Base-by-base conservation (phyloP, 2,797 vertebrate species). In the Lutjanus campechanus region DNA sequence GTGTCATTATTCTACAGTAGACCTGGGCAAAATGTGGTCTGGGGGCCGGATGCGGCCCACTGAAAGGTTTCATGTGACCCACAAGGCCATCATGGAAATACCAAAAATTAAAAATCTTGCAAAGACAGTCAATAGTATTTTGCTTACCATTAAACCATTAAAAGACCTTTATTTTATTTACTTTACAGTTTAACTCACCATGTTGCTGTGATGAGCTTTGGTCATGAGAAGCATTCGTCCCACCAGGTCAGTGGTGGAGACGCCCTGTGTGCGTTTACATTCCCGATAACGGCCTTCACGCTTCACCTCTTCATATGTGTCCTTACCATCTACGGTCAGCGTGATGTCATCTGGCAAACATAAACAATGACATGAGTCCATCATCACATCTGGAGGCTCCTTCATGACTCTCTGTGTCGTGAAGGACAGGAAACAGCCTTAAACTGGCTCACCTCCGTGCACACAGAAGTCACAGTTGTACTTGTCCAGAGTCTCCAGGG, bases 201-300 rank as follows among this genome's bases (percentile, higher is more conserved):
- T 95, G 93, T 97, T 97, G 91, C 97, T 97, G 92, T 99, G 98
- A 86, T 99, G 98, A 59, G 98, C 94, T 92, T 99, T 99, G 76
- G 98, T 99, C 96, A 98, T 96, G 81, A 99, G 95, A 68, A 99
- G 96, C 98, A 99, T 99, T 3, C 98, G 97, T 60, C 98, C 98
- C 72, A 99, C 98, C 3, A 99, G 95, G 92, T 99, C 98, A 0
- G 98, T 99, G 77, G 98, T 99, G 70, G 98, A 99, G 73, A 99
- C 98, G 0, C 98, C 98, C 89, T 99, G 98, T 0, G 98, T 99
- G 60, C 98, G 97, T 73, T 95, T 97, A 88, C 98, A 99, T 87
- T 99, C 98, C 90, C 97, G 96, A 94, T 99, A 99, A 71, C 98
- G 94, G 15, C 96, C 97, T 0, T 95, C 96, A 7, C 89, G 92